Percentiles rank a stretch among this genome's conserved stretches.
These are phyloP conservation scores for Bos indicus DNA, from an alignment of 2,113 vertebrate species.

Conservation along the genomic window DNA sequence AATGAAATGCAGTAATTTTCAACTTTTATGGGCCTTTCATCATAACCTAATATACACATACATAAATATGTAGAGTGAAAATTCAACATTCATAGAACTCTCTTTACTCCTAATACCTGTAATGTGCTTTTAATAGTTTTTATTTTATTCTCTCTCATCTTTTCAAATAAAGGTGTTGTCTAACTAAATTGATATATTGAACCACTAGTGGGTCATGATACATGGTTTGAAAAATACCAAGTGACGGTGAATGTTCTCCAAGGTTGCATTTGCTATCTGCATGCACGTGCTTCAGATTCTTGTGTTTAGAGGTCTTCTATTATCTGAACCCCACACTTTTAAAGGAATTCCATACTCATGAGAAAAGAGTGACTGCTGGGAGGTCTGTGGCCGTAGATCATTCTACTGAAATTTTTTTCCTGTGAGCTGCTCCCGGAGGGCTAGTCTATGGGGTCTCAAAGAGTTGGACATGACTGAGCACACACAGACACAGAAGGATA, in stretches of 20 bases:
- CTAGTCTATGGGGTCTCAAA: not conserved
- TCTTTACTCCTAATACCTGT: not conserved
- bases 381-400: not conserved
- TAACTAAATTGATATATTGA: not conserved
- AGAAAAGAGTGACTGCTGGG: not conserved
- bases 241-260: not conserved
- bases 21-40: not conserved
- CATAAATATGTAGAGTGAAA: not conserved
- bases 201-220: not conserved
- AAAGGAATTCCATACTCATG: conserved; percentile 11
- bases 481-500: not conserved
- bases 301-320: not conserved
- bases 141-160: not conserved
- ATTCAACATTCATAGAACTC: not conserved
- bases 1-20: not conserved
- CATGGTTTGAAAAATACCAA: not conserved
- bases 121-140: not conserved
- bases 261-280: not conserved
- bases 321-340: not conserved
- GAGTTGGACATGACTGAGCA: not conserved
- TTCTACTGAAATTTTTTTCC: not conserved
- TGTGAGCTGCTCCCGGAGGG: not conserved
- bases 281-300: not conserved
- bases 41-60: not conserved
- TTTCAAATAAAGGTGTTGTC: not conserved